Base-by-base conservation (phyloP, 2,888 invertebrate genomes). In the Platypus cylindrus region DNA sequence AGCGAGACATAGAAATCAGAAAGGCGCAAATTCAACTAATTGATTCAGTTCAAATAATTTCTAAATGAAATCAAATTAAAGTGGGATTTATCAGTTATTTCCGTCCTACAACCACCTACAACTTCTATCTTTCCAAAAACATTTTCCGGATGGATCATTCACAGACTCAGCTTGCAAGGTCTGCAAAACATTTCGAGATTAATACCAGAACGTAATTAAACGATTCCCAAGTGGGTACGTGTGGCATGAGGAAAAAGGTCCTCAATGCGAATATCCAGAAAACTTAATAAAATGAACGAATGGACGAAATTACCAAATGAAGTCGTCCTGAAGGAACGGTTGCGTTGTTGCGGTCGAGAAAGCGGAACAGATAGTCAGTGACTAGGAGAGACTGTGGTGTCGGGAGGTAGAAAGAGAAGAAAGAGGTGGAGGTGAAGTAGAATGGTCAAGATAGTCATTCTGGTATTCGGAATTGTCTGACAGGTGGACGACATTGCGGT, bases 401-500 rank as follows among this genome's bases (percentile, higher is more conserved):
- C n/a, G n/a, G n/a, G n/a, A n/a, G n/a, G n/a, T n/a, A n/a, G n/a
- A n/a, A n/a, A n/a, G n/a, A n/a, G n/a, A n/a, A n/a, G n/a, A n/a
- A n/a, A n/a, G n/a, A n/a, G n/a, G n/a, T n/a, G n/a, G n/a, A n/a
- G n/a, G n/a, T n/a, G n/a, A n/a, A n/a, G n/a, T n/a, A n/a, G 17
- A 40, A 38, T 47, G 53, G 52, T 52, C 52, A 54, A 52, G 54
- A 55, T 49, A 50, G 47, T 44, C 50, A 44, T 49, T 50, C 48
- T 43, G 51, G 50, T 49, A 49, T 52, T 47, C 40, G 41, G 49
- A 48, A 54, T 53, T 53, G 51, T 48, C 48, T 37, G 48, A 49
- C 49, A 48, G 49, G 52, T 51, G 49, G 49, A 40, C 36, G 38
- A 46, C 44, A 48, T 51, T 46, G 46, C 51, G 52, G 55, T 56